Percentiles rank a stretch among this genome's conserved stretches.
Conservation (phyloP, 2,113 vertebrate genomes). For the Silurus asotus region DNA sequence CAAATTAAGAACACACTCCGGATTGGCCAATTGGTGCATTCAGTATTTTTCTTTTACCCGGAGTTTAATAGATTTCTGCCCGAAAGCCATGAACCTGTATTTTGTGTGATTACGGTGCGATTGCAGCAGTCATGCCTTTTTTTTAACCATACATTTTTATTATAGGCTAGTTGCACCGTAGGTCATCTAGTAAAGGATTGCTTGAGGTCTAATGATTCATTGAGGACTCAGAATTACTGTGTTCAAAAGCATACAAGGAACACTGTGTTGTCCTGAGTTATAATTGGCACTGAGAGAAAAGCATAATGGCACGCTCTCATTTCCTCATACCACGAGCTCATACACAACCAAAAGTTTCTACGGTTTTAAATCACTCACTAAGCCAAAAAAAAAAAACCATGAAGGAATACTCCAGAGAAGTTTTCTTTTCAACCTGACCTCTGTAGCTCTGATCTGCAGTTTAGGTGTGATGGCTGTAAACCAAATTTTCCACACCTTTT, state of each 20-base stretch:
- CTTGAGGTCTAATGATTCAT: background rate
- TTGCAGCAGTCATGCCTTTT: background rate
- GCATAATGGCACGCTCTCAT: background rate
- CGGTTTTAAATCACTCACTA: background rate
- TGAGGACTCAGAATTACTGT: slow-evolving; percentile 14
- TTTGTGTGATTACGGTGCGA: background rate
- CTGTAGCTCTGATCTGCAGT: background rate
- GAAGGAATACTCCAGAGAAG: background rate
- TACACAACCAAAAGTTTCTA: background rate
- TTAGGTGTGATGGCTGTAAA: background rate
- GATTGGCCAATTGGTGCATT: background rate
- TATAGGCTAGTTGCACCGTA: background rate
- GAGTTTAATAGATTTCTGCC: background rate
- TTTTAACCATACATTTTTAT: background rate
- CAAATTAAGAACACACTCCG: background rate
- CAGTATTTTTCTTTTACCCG: background rate
- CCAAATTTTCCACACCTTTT: background rate
- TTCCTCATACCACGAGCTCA: slow-evolving; percentile 6
- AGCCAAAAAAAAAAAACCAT: background rate
- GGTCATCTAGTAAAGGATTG: background rate
- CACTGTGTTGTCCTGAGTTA: background rate
- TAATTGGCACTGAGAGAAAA: slow-evolving; percentile 18
- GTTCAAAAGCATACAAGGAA: background rate
- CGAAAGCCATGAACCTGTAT: background rate
- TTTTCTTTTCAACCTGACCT: background rate